Evolutionary conservation across 2,888 invertebrate species (phyloP).

Genomic region (Caenorhabditis japonica): DNA sequence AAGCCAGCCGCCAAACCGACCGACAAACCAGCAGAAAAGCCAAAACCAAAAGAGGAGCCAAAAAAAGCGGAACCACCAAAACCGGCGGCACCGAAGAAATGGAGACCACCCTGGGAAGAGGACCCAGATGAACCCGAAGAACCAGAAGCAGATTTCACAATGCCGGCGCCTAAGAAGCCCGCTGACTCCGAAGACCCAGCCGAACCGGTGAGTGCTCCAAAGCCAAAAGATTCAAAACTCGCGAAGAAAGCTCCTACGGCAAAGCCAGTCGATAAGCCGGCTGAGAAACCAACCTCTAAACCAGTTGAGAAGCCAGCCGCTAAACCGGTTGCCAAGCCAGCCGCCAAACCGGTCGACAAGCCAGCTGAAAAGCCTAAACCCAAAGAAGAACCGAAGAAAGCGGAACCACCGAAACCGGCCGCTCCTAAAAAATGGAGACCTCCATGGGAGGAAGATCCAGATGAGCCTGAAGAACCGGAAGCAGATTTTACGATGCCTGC

Average conservation of each 20-base stretch:
- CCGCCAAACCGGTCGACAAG: no score
- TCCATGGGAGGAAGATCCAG: constrained; percentile 43
- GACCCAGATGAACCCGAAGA: constrained; percentile 33
- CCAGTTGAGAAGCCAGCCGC: constrained; percentile 24
- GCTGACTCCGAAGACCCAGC: constrained; percentile 44
- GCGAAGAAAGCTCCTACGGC: constrained; percentile 24
- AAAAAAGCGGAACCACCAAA: constrained; percentile 22
- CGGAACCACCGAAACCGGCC: constrained; percentile 5
- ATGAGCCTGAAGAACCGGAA: constrained; percentile 28
- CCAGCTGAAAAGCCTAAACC: constrained; percentile 4
- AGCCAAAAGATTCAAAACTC: constrained; percentile 45
- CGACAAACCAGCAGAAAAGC: no score
- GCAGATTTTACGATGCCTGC: constrained; percentile 40
- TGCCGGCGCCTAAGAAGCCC: constrained; percentile 21
- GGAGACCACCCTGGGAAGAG: constrained; percentile 44
- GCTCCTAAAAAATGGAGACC: constrained; percentile 45
- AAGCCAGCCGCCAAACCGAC: no score
- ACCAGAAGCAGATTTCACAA: constrained; percentile 47
- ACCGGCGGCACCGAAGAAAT: constrained; percentile 32
- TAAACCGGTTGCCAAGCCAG: no score
- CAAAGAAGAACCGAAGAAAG: not conserved
- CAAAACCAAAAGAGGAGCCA: not conserved
- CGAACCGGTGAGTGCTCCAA: constrained; percentile 50
- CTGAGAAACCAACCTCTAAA: no score
- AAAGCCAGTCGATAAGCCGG: constrained; percentile 24